A percentile compares a stretch with the other conserved stretches of the same genome.
phyloP scores from a whole-genome alignment of 2,888 invertebrate species.

The Chloromyia formosa region DNA sequence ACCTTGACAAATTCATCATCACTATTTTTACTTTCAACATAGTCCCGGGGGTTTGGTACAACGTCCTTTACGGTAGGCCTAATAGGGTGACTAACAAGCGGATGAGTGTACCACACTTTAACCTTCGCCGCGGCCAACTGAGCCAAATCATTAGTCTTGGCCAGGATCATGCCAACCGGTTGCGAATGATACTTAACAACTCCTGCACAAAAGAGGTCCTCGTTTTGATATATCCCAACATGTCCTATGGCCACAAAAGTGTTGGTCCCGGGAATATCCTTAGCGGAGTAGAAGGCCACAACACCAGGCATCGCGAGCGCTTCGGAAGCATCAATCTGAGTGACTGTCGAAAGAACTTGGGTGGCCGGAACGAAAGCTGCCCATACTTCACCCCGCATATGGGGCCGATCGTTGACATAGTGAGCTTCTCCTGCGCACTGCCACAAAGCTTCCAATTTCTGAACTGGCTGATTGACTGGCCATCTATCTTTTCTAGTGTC shows the following conservation, averaged over 20 bases:
- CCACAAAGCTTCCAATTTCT: conserved; percentile 76
- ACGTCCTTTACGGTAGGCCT: conserved; percentile 65
- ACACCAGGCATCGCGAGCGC: conserved; percentile 60
- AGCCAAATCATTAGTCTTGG: conserved; percentile 69
- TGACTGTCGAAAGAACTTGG: conserved; percentile 68
- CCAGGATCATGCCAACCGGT: conserved; percentile 72
- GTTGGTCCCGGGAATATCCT: conserved; percentile 70
- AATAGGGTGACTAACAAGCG: conserved; percentile 52
- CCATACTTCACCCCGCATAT: conserved; percentile 71
- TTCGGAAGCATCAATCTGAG: conserved; percentile 67
- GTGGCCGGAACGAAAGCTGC: conserved; percentile 72
- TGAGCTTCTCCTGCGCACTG: conserved; percentile 79
- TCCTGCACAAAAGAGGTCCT: conserved; percentile 56
- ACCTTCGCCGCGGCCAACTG: conserved; percentile 69
- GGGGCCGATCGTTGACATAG: conserved; percentile 79
- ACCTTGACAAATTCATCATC: background rate
- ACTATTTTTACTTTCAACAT: background rate
- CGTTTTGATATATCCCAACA: conserved; percentile 24
- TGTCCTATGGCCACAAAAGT: conserved; percentile 62
- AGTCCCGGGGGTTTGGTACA: conserved; percentile 57
- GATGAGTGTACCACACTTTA: conserved; percentile 64
- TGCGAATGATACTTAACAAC: conserved; percentile 57
- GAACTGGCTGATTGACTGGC: conserved; percentile 79
- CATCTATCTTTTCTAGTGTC: conserved; percentile 74
- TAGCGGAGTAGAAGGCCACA: conserved; percentile 36